Conservation (phyloP, 2,888 invertebrate genomes). For the Pemphredon lugubris region DNA sequence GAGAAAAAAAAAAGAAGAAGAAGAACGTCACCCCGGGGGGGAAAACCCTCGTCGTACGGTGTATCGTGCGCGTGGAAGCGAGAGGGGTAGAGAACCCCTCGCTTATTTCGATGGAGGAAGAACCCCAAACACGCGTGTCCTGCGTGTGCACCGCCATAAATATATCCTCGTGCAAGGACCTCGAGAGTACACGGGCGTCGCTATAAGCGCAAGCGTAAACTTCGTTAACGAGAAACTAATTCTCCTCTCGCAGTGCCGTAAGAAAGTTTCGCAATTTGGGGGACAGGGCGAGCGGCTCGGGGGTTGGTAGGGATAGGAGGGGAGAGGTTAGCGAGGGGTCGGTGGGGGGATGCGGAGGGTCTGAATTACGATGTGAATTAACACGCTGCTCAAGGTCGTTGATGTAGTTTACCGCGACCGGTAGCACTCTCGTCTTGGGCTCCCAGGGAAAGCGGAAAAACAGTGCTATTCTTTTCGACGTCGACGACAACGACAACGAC, state of each 20-base stretch:
- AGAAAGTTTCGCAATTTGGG: conserved; percentile 68
- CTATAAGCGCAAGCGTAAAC: conserved; percentile 66
- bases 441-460: not conserved
- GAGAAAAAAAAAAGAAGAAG: conserved; percentile 44
- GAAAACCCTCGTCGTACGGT: conserved; percentile 24
- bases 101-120: too few relatives aligned
- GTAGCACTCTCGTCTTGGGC: conserved; percentile 21
- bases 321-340: conserved; percentile 3
- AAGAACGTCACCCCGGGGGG: conserved; percentile 1
- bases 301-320: not conserved
- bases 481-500: not conserved
- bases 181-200: conserved; percentile 15
- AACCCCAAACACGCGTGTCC: conserved; percentile 64
- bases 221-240: conserved; percentile 77
- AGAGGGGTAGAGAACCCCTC: conserved; percentile 12
- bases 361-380: conserved; percentile 66
- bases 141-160: conserved; percentile 67
- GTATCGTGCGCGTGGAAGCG: not conserved
- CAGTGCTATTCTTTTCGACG: conserved; percentile 16
- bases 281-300: conserved; percentile 23
- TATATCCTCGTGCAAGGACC: conserved; percentile 56
- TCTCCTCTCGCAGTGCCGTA: conserved; percentile 63
- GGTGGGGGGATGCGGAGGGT: conserved; percentile 11
- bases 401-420: conserved; percentile 44
- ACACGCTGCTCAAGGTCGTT: conserved; percentile 64